Evolutionary conservation across 2,888 invertebrate species (phyloP).

Genomic region (Notodonta ziczac): DNA sequence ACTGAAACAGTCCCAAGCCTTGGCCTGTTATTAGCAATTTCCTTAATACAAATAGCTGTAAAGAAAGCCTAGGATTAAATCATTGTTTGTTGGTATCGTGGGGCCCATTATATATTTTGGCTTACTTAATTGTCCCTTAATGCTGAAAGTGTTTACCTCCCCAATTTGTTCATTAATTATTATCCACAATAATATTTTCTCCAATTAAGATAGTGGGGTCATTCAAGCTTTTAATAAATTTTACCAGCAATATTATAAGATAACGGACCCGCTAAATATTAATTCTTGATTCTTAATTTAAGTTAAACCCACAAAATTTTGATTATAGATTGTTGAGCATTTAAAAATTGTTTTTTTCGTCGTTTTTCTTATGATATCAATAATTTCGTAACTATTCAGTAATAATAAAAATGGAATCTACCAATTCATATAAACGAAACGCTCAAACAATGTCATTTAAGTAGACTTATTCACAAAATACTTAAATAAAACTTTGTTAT

Average conservation of each 20-base stretch:
- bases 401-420: neutral
- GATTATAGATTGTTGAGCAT: no score
- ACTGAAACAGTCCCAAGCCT: constrained; percentile 45
- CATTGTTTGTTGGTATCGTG: neutral
- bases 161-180: constrained; percentile 1
- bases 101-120: neutral
- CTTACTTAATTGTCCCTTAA: neutral
- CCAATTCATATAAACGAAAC: neutral
- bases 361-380: no score
- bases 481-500: constrained; percentile 10
- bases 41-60: constrained; percentile 33
- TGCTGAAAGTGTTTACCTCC: neutral
- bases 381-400: neutral
- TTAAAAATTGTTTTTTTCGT: no score
- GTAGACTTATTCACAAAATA: constrained; percentile 3
- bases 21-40: constrained; percentile 51
- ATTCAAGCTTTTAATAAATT: no score
- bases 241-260: no score
- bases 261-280: no score
- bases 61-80: constrained; percentile 15
- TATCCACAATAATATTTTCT: neutral
- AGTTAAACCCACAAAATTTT: no score
- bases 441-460: neutral
- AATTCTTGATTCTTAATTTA: no score
- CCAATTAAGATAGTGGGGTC: neutral